phyloP scores from a whole-genome alignment of 2,797 vertebrate genomes.

The Sebastes ruberrimus region DNA sequence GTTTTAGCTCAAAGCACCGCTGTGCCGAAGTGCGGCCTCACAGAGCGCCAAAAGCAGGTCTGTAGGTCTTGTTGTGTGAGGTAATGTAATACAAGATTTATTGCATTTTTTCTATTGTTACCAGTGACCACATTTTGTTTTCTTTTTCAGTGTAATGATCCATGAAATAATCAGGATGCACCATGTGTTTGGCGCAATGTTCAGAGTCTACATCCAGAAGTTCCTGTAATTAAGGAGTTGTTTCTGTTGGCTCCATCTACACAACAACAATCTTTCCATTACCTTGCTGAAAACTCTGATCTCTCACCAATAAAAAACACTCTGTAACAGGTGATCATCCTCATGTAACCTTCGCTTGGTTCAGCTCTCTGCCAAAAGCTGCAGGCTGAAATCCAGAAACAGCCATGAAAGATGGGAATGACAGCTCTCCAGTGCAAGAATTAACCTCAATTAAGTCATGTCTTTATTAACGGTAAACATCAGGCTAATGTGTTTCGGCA shows the following conservation, averaged over 20 bases:
- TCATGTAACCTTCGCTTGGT: background rate
- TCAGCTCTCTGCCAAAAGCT: slow-evolving; percentile 28
- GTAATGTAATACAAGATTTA: background rate
- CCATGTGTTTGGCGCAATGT: slow-evolving; percentile 4
- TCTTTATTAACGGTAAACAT: slow-evolving; percentile 31
- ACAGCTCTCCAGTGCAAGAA: slow-evolving; percentile 32
- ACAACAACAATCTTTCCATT: background rate
- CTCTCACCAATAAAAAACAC: background rate
- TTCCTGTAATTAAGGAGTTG: background rate
- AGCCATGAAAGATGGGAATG: background rate
- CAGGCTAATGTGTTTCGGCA: slow-evolving; percentile 13
- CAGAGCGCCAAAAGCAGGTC: background rate
- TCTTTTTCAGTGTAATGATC: background rate
- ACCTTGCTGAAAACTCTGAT: background rate
- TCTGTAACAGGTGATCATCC: slow-evolving; percentile 18
- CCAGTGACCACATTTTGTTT: background rate
- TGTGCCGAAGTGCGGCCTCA: background rate
- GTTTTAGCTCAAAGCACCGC: background rate
- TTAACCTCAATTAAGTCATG: slow-evolving; percentile 42
- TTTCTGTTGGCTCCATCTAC: slow-evolving; percentile 8
- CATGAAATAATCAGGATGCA: background rate
- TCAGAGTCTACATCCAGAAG: background rate
- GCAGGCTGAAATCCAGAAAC: slow-evolving; percentile 8
- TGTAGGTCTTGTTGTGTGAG: background rate
- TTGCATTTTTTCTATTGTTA: background rate